phyloP scores from a whole-genome alignment of 2,888 invertebrate species.

The Dromius quadrimaculatus region DNA sequence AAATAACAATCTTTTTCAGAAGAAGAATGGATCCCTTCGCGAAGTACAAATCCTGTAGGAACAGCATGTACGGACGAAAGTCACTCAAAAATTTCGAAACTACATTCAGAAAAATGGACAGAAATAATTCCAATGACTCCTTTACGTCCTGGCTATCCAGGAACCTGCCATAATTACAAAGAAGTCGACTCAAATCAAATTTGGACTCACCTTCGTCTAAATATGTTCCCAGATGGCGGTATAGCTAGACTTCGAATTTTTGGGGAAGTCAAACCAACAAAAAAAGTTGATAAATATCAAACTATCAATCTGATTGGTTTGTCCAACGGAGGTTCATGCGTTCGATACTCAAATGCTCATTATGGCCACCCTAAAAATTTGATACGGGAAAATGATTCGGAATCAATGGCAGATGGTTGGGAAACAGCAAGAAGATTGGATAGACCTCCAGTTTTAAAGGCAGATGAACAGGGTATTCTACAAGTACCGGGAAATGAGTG shows the following conservation, averaged over 20 bases:
- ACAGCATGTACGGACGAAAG: constrained; percentile 68
- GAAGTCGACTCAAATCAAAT: constrained; percentile 68
- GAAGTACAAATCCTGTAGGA: constrained; percentile 67
- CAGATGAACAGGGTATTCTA: constrained; percentile 70
- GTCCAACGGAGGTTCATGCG: constrained; percentile 70
- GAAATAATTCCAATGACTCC: constrained; percentile 70
- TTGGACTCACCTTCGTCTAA: constrained; percentile 73
- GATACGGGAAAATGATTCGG: constrained; percentile 69
- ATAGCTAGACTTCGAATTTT: constrained; percentile 73
- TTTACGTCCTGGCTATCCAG: constrained; percentile 70
- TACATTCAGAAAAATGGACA: constrained; percentile 71
- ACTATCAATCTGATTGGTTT: constrained; percentile 69
- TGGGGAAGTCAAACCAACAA: constrained; percentile 67
- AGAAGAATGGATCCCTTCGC: constrained; percentile 66
- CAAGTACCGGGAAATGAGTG: constrained; percentile 73
- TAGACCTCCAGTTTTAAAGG: constrained; percentile 70
- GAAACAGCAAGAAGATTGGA: constrained; percentile 75
- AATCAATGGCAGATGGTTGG: constrained; percentile 75
- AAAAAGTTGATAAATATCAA: constrained; percentile 57
- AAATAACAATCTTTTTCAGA: constrained; percentile 66
- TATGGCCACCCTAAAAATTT: constrained; percentile 75
- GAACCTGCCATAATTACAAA: constrained; percentile 72
- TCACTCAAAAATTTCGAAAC: constrained; percentile 58
- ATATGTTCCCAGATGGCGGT: constrained; percentile 76
- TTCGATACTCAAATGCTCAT: constrained; percentile 74